Percentiles rank a stretch among this genome's conserved stretches.
These are phyloP conservation scores for Brachionus sp. DNA, from an alignment of 1,140 invertebrate genomes.

Conservation along the genomic window DNA sequence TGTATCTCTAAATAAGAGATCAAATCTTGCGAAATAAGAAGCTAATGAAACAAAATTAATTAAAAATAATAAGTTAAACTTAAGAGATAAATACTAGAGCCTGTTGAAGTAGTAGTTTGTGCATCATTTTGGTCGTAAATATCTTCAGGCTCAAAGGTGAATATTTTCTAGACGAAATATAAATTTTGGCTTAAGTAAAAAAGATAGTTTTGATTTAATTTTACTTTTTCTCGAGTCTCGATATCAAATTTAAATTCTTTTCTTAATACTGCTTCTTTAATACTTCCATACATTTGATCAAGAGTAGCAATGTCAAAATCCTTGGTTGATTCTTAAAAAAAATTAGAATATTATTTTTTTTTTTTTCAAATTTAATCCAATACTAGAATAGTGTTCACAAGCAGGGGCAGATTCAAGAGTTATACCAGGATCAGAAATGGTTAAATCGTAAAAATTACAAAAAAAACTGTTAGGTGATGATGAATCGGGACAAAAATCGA, in stretches of 20 bases:
- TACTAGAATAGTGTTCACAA: constrained; percentile 36
- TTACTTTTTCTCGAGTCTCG: not conserved
- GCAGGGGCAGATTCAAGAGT: not conserved
- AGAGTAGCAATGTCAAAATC: not conserved
- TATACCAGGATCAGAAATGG: not conserved
- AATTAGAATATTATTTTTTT: not conserved
- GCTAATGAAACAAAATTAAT: not conserved
- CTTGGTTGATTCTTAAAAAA: not conserved
- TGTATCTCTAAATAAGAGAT: not conserved
- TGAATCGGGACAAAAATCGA: constrained; percentile 13
- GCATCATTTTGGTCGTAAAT: not conserved
- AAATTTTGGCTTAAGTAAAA: not conserved
- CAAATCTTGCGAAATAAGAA: not conserved
- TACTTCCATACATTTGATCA: constrained; percentile 37
- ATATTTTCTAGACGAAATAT: not conserved
- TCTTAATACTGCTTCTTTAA: constrained; percentile 18
- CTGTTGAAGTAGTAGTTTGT: not conserved
- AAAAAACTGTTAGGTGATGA: not conserved
- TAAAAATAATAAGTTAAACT: not conserved
- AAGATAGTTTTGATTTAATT: not conserved
- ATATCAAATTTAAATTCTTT: constrained; percentile 16
- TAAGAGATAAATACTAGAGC: not conserved
- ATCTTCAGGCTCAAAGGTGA: not conserved
- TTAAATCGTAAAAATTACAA: constrained; percentile 23
- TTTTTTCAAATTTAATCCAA: not conserved